Conservation (phyloP, 2,888 invertebrate species). For the Neria commutata region DNA sequence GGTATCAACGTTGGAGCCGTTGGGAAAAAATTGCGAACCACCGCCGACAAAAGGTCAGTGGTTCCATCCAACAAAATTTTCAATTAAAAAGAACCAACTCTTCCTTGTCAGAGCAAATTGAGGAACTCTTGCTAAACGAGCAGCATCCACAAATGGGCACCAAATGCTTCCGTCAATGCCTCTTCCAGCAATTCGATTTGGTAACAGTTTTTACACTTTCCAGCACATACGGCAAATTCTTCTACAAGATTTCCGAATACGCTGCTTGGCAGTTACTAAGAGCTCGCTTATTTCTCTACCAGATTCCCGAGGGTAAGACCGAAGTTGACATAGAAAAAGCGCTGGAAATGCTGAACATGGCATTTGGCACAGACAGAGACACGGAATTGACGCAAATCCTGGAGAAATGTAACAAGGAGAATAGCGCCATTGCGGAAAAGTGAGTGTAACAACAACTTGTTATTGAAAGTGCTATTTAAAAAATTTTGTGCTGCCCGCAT, state of each 20-base stretch:
- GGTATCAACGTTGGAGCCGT: constrained; percentile 37
- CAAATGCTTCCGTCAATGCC: constrained; percentile 56
- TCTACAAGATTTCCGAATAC: constrained; percentile 6
- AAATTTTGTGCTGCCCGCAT: background rate
- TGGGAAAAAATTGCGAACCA: constrained; percentile 37
- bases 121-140: constrained; percentile 43
- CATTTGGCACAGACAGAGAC: constrained; percentile 40
- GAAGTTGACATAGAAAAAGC: constrained; percentile 34
- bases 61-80: too few relatives aligned
- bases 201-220: too few relatives aligned
- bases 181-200: constrained; percentile 51
- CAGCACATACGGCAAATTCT: background rate
- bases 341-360: constrained; percentile 40
- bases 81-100: too few relatives aligned
- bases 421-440: constrained; percentile 37
- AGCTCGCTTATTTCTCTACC: background rate
- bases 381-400: constrained; percentile 27
- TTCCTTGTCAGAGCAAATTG: constrained; percentile 43
- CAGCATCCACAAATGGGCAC: constrained; percentile 40
- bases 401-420: constrained; percentile 36
- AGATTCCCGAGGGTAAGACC: constrained; percentile 31
- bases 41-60: constrained; percentile 37
- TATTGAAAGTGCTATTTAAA: too few relatives aligned
- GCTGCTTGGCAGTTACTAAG: constrained; percentile 3
- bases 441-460: constrained; percentile 28